phyloP scores from a whole-genome alignment of 2,113 vertebrate genomes.

The Myrmecobius fasciatus region DNA sequence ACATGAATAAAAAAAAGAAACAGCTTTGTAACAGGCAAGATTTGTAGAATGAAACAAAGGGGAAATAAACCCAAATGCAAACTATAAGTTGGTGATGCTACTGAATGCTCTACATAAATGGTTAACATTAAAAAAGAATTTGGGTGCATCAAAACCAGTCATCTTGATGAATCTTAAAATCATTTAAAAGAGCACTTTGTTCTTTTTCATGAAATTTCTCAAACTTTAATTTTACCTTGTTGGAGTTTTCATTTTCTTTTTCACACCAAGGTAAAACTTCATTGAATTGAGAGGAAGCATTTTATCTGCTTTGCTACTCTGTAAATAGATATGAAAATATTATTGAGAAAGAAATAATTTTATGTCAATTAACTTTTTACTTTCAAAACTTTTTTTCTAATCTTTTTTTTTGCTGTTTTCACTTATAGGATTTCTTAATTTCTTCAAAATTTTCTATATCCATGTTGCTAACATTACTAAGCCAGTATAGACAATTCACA shows the following conservation, averaged over 20 bases:
- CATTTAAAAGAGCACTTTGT: background rate
- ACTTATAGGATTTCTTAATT: background rate
- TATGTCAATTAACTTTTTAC: background rate
- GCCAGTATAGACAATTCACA: background rate
- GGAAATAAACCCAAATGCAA: background rate
- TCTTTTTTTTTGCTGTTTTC: background rate
- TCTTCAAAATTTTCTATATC: conserved; percentile 26
- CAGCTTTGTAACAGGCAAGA: background rate
- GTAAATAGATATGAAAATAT: conserved; percentile 71
- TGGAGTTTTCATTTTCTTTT: conserved; percentile 94
- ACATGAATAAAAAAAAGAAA: background rate
- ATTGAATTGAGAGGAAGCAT: conserved; percentile 86
- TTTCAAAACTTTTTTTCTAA: background rate
- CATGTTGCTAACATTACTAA: background rate
- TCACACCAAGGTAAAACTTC: conserved; percentile 95
- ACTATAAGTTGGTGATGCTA: background rate
- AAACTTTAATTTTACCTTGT: conserved; percentile 85
- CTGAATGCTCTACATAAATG: background rate
- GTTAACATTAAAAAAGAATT: background rate
- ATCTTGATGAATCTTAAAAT: background rate
- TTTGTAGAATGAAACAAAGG: background rate
- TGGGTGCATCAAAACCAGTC: background rate
- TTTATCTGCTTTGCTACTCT: conserved; percentile 94
- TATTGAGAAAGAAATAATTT: background rate
- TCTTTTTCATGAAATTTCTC: background rate